phyloP scores from a whole-genome alignment of 2,797 vertebrate species.

The Danio aesculapii region DNA sequence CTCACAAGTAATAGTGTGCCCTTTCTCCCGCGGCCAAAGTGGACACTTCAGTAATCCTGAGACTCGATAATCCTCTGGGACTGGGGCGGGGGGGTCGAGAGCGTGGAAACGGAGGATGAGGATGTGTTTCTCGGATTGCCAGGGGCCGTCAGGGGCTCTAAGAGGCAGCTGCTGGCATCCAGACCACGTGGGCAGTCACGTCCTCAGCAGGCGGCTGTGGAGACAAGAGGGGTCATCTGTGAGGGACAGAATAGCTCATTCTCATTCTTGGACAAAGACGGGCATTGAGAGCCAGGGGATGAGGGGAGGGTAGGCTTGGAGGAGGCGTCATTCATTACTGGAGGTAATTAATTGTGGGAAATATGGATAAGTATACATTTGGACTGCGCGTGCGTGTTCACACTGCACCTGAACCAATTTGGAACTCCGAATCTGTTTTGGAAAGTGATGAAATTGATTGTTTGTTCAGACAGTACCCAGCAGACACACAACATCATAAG shows the following conservation, averaged over 20 bases:
- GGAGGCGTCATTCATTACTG: constrained; percentile 29
- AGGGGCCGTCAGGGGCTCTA: constrained; percentile 23
- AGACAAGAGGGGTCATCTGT: constrained; percentile 73
- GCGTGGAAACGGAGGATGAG: constrained; percentile 49
- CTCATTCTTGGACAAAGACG: constrained; percentile 75
- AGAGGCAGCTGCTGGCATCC: constrained; percentile 61
- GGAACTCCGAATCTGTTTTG: not conserved
- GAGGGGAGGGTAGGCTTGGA: constrained; percentile 38
- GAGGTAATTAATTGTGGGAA: constrained; percentile 10
- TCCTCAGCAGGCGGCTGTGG: constrained; percentile 72
- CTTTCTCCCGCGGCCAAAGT: constrained; percentile 51
- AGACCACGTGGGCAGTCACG: constrained; percentile 64
- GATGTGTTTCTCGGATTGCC: constrained; percentile 37
- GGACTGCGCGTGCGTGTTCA: not conserved
- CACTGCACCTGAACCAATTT: not conserved
- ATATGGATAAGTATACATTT: constrained; percentile 9
- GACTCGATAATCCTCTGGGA: constrained; percentile 58
- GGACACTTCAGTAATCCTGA: constrained; percentile 53
- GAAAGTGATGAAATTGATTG: not conserved
- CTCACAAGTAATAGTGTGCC: constrained; percentile 72
- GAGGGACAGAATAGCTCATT: constrained; percentile 75
- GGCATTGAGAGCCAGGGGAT: constrained; percentile 65
- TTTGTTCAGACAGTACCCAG: not conserved
- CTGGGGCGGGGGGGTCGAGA: constrained; percentile 52
- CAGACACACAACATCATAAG: no score